Evolutionary conservation across 2,888 invertebrate species (phyloP), one percentile per base, ranked within the genome.

Genomic region (Stramonita haemastoma): DNA sequence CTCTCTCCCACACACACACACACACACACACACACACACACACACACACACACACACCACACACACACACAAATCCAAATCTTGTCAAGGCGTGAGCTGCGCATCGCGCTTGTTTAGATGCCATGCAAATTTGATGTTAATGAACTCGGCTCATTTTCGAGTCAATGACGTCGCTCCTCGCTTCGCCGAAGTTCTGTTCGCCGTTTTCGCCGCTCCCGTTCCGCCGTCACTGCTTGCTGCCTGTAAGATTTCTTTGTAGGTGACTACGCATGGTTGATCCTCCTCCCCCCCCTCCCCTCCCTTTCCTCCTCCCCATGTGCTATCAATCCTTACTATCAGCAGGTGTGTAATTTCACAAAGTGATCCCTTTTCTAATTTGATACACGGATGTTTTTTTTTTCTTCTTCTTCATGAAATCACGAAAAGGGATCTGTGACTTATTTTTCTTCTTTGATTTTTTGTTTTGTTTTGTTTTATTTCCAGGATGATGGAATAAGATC

Each of bases 121-220:
- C 34, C 32, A 79, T 79, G 79, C 79, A 79, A 34, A 5, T 79
- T 79, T 79, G 79, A 79, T 79, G 79, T 32, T 79, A 79, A 79
- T 79, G 29, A 79, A 79, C 32, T 34, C 79, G 11, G 79, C 79
- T 79, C 32, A 79, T 79, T 79, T 32, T 32, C 79, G 79, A 13
- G 79, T 79, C 32, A 79, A 32, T 79, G 79, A 79, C 79, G 66
- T 66, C 17, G 32, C 73, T 77, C 73, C 73, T 29, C 73, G 73
- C 73, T 77, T 77, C 26, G 29, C 73, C 13, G 73, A n/a, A 77
- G 13, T n/a, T n/a, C n/a, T n/a, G 29, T 13, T 29, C 29, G 46
- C 46, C 46, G 46, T 46, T 46, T 46, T 46, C 46, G 46, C 29
- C 29, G 73, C 73, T 77, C 29, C n/a, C 26, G 73, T 29, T 77